Percentiles rank a stretch among this genome's conserved stretches.
These are phyloP conservation scores for Sarcophaga rosellei DNA, from an alignment of 2,888 invertebrate genomes.

Conservation along the genomic window DNA sequence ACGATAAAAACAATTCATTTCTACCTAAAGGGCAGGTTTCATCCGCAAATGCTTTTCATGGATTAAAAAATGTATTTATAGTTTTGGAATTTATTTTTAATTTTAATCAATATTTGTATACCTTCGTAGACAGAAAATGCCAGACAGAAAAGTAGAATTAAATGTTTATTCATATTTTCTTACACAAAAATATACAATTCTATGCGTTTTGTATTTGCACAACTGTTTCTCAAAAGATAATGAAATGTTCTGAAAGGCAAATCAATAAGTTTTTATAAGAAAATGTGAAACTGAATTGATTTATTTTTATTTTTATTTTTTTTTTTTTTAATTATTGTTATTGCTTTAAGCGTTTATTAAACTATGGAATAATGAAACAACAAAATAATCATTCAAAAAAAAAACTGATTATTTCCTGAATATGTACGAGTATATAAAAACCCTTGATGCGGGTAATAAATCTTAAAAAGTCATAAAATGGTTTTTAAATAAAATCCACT, in stretches of 20 bases:
- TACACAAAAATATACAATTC: neutral
- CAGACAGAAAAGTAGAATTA: conserved; percentile 32
- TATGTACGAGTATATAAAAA: conserved; percentile 40
- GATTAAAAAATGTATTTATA: neutral
- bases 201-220: conserved; percentile 38
- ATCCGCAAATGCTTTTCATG: conserved; percentile 15
- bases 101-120: conserved; percentile 6
- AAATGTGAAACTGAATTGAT: neutral
- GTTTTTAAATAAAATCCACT: no score
- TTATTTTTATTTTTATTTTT: no score
- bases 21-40: conserved; percentile 54
- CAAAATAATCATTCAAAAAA: neutral
- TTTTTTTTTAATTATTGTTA: neutral
- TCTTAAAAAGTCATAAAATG: neutral
- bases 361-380: neutral
- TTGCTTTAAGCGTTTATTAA: neutral
- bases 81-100: neutral
- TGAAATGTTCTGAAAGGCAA: conserved; percentile 15
- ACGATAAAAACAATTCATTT: conserved; percentile 63
- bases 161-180: conserved; percentile 16
- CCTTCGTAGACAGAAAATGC: conserved; percentile 11
- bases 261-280: conserved; percentile 24
- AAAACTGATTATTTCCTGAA: no score
- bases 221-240: conserved; percentile 35
- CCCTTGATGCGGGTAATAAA: neutral